These are phyloP conservation scores for Paramuricea clavata DNA, from an alignment of 92 coral and sea anemone genomes.

Conservation along the genomic window DNA sequence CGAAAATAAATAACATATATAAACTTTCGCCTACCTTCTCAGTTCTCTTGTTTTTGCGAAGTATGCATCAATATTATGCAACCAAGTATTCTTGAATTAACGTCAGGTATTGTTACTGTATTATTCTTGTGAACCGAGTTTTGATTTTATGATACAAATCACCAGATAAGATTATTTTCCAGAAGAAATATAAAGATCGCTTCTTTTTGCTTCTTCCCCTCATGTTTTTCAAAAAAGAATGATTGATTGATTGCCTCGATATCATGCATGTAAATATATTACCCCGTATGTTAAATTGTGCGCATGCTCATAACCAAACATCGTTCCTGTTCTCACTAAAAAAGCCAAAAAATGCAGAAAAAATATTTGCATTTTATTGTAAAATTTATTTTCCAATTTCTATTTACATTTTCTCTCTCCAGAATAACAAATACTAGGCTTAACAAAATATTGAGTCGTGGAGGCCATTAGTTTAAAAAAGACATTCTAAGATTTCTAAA, in stretches of 20 bases:
- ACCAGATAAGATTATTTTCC: neutral
- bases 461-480: neutral
- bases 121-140: too few species aligned
- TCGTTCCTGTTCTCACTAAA: neutral
- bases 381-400: neutral
- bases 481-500: neutral
- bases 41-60: too few species aligned
- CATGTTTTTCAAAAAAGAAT: too few species aligned
- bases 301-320: slow-evolving; percentile 18
- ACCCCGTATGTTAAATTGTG: slow-evolving; percentile 19
- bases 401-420: too few species aligned
- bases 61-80: too few species aligned
- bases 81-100: too few species aligned
- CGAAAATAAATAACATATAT: too few species aligned
- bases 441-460: neutral
- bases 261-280: neutral
- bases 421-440: neutral
- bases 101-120: too few species aligned
- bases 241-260: slow-evolving; percentile 15
- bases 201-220: neutral
- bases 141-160: too few species aligned
- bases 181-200: neutral
- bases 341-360: neutral
- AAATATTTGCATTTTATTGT: neutral
- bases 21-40: too few species aligned